Evolutionary conservation across 2,113 vertebrate species (phyloP).

Genomic region (Perca flavescens): DNA sequence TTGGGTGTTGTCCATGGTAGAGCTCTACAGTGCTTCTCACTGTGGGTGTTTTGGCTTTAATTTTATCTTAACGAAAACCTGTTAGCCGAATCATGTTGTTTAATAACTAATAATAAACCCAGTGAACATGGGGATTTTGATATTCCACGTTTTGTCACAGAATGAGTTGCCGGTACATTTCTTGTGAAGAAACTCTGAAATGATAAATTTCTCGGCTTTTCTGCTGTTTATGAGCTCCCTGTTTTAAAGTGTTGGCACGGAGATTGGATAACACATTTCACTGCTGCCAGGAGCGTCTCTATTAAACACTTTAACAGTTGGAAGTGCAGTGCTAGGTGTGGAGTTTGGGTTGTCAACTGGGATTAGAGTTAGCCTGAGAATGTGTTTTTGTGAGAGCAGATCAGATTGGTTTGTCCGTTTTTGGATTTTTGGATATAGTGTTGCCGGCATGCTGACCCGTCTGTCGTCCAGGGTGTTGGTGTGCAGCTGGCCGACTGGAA

Average conservation of each 20-base stretch:
- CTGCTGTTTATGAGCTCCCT: conserved; percentile 46
- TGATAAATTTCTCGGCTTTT: conserved; percentile 17
- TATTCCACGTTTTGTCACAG: not conserved
- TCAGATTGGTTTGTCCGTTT: conserved; percentile 5
- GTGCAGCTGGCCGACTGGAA: not conserved
- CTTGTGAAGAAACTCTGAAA: conserved; percentile 3
- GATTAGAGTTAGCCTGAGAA: conserved; percentile 5
- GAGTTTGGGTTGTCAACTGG: conserved; percentile 15
- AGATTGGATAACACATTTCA: conserved; percentile 23
- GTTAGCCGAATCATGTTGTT: not conserved
- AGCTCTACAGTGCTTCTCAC: not conserved
- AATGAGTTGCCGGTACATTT: not conserved
- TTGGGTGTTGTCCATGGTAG: not conserved
- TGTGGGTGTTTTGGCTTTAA: not conserved
- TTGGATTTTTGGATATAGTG: conserved; percentile 6
- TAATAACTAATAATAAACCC: no score
- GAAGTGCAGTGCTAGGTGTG: conserved; percentile 35
- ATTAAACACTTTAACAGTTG: conserved; percentile 21
- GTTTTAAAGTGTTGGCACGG: conserved; percentile 19
- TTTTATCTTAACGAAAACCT: not conserved
- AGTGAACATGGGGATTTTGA: not conserved
- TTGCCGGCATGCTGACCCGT: not conserved
- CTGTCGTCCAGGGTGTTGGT: not conserved
- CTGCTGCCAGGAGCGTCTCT: conserved; percentile 41
- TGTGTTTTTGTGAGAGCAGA: conserved; percentile 8